Evolutionary conservation across 1,140 invertebrate species (phyloP), one percentile per base, ranked within the genome.

Genomic region (Hirudo medicinalis): DNA sequence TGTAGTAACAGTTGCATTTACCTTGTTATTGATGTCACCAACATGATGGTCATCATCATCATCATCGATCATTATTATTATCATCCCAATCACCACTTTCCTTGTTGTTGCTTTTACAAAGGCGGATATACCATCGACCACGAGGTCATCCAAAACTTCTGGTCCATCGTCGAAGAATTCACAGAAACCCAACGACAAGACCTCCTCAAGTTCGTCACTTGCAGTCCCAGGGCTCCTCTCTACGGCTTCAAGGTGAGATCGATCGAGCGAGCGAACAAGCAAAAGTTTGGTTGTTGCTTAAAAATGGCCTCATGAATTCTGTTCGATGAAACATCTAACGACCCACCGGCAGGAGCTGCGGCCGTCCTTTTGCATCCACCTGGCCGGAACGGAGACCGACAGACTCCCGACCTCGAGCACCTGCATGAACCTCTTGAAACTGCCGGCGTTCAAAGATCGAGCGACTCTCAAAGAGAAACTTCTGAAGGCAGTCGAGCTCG

Each of bases 381-480:
- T 90, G 75, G 91, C 90, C 29, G 92, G 92, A 20, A 76, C 76
- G 66, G 88, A 88, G 54, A 84, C 87, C 67, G 90, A 95, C 78
- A 87, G 93, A 29, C 85, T 98, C 75, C 94, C 94, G 0, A 93
- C 92, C 49, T 91, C 94, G 9, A 94, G 91, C 79, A 98, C 95
- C 20, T 99, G 95, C 81, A 94, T 97, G 88, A 98, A 99, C 85
- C 86, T 98, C 57, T 82, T 99, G 20, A 97, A 97, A 82, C 85
- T 99, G 72, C 94, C 94, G 0, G 89, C 94, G 76, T 94, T 94
- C 79, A 85, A 86, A 57, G 88, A 89, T 72, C 88, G 91, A 78
- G 85, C 87, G 72, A 86, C 86, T 71, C 82, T 98, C 74, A 86
- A 86, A 73, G 88, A 90, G 71, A 96, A 95, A 82, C 84, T 98